A percentile compares a stretch with the other conserved stretches of the same genome.
Evolutionary conservation across 2,113 vertebrate genomes (phyloP).

Genomic region (Nanger granti): DNA sequence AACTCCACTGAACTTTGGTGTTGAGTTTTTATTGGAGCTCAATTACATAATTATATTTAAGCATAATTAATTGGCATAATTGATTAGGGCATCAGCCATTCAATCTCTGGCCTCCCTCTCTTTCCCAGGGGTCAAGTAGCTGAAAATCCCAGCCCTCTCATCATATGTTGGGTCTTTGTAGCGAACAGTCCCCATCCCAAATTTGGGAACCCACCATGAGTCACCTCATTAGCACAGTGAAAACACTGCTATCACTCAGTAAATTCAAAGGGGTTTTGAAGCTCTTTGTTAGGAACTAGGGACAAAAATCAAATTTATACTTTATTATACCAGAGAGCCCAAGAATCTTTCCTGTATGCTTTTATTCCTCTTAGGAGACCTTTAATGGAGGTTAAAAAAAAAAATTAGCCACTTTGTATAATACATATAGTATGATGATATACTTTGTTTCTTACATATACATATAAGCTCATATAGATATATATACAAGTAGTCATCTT

Average conservation of each 20-base stretch:
- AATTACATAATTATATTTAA: not conserved
- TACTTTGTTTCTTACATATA: not conserved
- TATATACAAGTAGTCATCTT: not conserved
- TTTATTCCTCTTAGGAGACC: not conserved
- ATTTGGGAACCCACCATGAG: not conserved
- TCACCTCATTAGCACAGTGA: not conserved
- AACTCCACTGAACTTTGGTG: not conserved
- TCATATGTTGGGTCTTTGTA: not conserved
- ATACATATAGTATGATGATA: not conserved
- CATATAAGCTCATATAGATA: not conserved
- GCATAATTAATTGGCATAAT: not conserved
- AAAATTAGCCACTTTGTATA: not conserved
- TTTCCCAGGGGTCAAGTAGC: not conserved
- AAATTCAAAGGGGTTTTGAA: not conserved
- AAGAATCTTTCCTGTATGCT: not conserved
- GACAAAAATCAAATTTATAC: not conserved
- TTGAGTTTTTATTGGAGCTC: not conserved
- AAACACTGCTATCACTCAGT: not conserved
- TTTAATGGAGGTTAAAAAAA: not conserved
- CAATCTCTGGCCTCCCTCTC: not conserved
- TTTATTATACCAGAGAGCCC: not conserved
- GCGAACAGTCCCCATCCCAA: not conserved
- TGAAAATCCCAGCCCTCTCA: not conserved
- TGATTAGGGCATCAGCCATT: not conserved
- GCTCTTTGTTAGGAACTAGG: not conserved